Conservation (phyloP, 30 jellyfish, hydroid and myxozoan genomes). For the Aurelia aurita region DNA sequence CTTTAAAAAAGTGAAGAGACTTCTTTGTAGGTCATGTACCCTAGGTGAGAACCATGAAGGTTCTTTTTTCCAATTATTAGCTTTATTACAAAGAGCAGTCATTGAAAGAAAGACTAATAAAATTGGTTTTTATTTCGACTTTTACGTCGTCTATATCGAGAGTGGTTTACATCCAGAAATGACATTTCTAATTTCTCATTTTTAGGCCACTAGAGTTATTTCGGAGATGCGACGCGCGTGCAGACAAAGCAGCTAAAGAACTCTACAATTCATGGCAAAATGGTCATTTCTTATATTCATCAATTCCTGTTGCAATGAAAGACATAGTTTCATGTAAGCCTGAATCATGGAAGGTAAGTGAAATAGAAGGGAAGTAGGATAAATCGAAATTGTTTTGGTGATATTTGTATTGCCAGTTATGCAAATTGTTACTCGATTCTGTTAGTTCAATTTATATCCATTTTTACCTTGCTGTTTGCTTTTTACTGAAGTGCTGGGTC, state of each 20-base stretch:
- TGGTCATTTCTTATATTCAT: conserved; percentile 61
- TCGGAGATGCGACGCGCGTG: conserved; percentile 78
- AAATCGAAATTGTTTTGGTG: too few relatives aligned
- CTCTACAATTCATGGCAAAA: conserved; percentile 65
- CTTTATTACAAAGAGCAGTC: too few relatives aligned
- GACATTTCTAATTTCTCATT: not conserved
- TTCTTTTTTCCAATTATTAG: too few relatives aligned
- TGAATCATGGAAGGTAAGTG: conserved; percentile 75
- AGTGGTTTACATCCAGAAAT: not conserved
- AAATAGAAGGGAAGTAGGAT: not conserved
- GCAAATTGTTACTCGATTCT: too few relatives aligned
- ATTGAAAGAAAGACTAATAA: too few relatives aligned
- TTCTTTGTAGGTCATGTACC: too few relatives aligned
- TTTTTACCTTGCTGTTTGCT: too few relatives aligned
- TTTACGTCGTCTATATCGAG: not conserved
- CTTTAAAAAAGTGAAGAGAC: too few relatives aligned
- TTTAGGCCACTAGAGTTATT: conserved; percentile 80
- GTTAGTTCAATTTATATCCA: too few relatives aligned
- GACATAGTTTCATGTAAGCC: conserved; percentile 75
- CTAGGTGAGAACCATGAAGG: too few relatives aligned
- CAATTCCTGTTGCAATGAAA: conserved; percentile 38
- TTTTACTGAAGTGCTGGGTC: too few relatives aligned
- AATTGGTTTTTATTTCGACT: not conserved
- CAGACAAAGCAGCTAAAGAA: conserved; percentile 77
- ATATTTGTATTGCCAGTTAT: too few relatives aligned